A percentile compares a stretch with the other conserved stretches of the same genome.
phyloP scores from a whole-genome alignment of 1,140 invertebrate species.

The Orius insidiosus region DNA sequence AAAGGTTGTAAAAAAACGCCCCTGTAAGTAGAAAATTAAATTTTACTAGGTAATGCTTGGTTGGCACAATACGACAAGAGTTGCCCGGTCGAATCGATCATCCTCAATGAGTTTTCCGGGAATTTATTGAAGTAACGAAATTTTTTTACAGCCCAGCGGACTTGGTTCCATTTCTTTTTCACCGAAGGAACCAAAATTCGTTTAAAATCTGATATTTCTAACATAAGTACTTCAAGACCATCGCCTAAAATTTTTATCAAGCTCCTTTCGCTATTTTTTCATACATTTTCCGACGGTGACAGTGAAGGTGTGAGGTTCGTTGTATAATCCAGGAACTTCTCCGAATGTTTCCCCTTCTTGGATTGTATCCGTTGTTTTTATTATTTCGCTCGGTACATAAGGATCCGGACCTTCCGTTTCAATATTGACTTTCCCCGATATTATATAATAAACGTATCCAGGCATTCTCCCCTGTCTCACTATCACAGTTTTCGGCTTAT shows the following conservation, averaged over 20 bases:
- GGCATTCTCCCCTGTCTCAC: conserved; percentile 4
- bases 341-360: conserved; percentile 6
- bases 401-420: conserved; percentile 3
- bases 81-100: no score
- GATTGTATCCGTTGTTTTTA: conserved; percentile 1
- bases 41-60: no score
- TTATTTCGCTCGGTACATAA: neutral
- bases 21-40: no score
- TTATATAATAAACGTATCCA: conserved; percentile 4
- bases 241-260: neutral
- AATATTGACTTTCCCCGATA: conserved; percentile 1
- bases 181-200: neutral
- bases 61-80: no score
- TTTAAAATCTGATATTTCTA: conserved; percentile 4
- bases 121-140: conserved; percentile 3
- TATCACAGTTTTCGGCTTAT: neutral
- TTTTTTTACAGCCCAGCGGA: conserved; percentile 4
- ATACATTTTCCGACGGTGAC: neutral
- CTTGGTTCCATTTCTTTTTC: neutral
- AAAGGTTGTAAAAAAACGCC: no score
- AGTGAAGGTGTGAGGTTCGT: conserved; percentile 3
- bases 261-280: no score
- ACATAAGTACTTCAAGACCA: conserved; percentile 1
- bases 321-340: conserved; percentile 4
- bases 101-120: neutral